A percentile compares a stretch with the other conserved stretches of the same genome.
Evolutionary conservation across 1,140 invertebrate species (phyloP).

Genomic region (Aphis gossypii): DNA sequence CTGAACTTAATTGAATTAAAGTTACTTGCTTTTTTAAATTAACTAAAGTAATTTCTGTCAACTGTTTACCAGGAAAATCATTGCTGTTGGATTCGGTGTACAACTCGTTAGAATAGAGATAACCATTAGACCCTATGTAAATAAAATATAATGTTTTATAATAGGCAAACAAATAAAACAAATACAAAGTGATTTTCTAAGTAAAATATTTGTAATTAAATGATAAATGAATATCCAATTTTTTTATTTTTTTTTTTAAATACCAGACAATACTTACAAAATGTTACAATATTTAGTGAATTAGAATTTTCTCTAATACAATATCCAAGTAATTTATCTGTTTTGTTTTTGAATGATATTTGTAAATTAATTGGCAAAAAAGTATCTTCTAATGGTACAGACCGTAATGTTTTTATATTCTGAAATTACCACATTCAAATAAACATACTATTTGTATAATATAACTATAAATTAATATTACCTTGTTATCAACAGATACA

Average conservation of each 20-base stretch:
- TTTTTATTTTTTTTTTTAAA: too few relatives aligned
- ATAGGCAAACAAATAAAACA: not conserved
- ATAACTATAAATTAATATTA: slow-evolving; percentile 7
- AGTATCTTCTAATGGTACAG: slow-evolving; percentile 38
- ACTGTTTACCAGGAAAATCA: slow-evolving; percentile 46
- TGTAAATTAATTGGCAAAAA: slow-evolving; percentile 48
- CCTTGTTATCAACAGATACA: slow-evolving; percentile 38
- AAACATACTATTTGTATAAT: not conserved
- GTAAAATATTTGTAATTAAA: not conserved
- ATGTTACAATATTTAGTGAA: slow-evolving; percentile 40
- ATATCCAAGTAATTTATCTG: slow-evolving; percentile 43
- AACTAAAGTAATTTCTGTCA: slow-evolving; percentile 21
- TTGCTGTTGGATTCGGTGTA: not conserved
- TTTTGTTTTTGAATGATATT: slow-evolving; percentile 37
- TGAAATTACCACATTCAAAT: slow-evolving; percentile 13
- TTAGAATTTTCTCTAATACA: slow-evolving; percentile 49
- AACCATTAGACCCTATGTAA: slow-evolving; percentile 37
- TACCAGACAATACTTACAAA: slow-evolving; percentile 37
- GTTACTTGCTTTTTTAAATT: slow-evolving; percentile 44
- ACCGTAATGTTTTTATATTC: slow-evolving; percentile 44
- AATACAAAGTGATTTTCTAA: not conserved
- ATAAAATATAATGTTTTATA: not conserved
- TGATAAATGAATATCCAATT: not conserved
- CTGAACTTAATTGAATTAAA: slow-evolving; percentile 37
- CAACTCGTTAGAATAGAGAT: slow-evolving; percentile 44